These are phyloP conservation scores for Enteromius fasciolatus DNA, from an alignment of 2,797 vertebrate species.

Conservation along the genomic window DNA sequence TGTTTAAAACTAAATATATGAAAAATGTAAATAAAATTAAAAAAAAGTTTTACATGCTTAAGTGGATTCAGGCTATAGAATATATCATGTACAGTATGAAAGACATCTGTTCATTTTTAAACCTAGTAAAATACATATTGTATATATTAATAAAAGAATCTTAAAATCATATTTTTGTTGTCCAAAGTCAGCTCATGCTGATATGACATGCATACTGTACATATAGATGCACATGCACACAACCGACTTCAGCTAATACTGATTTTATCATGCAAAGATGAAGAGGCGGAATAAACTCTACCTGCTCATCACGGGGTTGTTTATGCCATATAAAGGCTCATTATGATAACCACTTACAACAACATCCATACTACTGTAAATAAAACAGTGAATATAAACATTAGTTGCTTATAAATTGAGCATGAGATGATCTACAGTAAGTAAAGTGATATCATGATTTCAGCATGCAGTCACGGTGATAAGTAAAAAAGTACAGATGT, in stretches of 20 bases:
- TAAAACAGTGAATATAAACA: slow-evolving; percentile 62
- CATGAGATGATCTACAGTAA: slow-evolving; percentile 15
- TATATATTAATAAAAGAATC: background rate
- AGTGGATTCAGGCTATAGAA: background rate
- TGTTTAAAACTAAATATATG: background rate
- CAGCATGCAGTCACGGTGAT: background rate
- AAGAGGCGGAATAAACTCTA: slow-evolving; percentile 67
- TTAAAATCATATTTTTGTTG: background rate
- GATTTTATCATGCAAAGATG: slow-evolving; percentile 28
- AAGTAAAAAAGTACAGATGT: background rate
- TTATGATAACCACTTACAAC: slow-evolving; percentile 88
- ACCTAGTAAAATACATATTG: background rate
- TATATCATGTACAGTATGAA: slow-evolving; percentile 10
- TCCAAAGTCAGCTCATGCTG: background rate
- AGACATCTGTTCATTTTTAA: background rate
- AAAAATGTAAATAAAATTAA: background rate
- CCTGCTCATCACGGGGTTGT: slow-evolving; percentile 85
- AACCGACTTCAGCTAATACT: background rate
- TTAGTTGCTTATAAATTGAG: background rate
- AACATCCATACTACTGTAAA: slow-evolving; percentile 81
- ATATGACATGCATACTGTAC: background rate
- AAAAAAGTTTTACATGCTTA: background rate
- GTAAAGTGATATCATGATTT: background rate
- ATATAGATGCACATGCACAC: background rate
- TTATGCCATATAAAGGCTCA: slow-evolving; percentile 82